These are phyloP conservation scores for Branchipolynoe longqiensis DNA, from an alignment of 2,888 invertebrate species.

Conservation along the genomic window DNA sequence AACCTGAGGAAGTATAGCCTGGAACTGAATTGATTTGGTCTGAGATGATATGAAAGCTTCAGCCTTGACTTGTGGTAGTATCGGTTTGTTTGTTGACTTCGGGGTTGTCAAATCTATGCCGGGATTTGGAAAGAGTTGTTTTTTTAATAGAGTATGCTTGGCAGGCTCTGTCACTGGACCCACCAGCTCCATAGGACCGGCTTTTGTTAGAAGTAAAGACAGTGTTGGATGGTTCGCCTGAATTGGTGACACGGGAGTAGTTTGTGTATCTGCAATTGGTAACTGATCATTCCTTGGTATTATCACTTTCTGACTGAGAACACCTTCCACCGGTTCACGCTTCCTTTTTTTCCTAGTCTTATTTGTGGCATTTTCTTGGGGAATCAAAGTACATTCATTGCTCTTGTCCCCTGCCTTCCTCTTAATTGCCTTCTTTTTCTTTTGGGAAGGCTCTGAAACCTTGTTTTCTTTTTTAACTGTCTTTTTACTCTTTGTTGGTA, in stretches of 20 bases:
- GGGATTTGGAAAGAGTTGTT: background rate
- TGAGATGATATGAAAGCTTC: background rate
- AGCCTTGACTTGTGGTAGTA: no score
- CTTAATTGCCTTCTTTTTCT: constrained; percentile 22
- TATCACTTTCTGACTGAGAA: background rate
- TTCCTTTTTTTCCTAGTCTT: constrained; percentile 1
- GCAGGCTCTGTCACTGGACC: background rate
- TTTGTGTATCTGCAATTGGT: background rate
- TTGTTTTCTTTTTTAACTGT: constrained; percentile 22
- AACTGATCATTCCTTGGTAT: background rate
- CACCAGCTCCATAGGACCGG: constrained; percentile 1
- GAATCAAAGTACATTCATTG: background rate
- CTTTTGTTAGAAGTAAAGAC: constrained; percentile 3
- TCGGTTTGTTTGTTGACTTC: no score
- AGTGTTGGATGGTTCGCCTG: constrained; percentile 41
- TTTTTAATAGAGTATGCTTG: background rate
- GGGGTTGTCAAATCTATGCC: no score
- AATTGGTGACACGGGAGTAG: constrained; percentile 4
- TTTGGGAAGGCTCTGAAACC: background rate
- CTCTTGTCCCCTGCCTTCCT: background rate
- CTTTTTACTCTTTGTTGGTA: constrained; percentile 33
- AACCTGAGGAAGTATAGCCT: background rate
- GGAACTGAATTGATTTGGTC: background rate
- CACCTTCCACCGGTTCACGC: background rate
- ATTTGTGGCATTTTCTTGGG: background rate